Percentiles rank a stretch among this genome's conserved stretches.
These are phyloP conservation scores for Pseudachorutes palmiensis DNA, from an alignment of 1,140 invertebrate species.

Conservation along the genomic window DNA sequence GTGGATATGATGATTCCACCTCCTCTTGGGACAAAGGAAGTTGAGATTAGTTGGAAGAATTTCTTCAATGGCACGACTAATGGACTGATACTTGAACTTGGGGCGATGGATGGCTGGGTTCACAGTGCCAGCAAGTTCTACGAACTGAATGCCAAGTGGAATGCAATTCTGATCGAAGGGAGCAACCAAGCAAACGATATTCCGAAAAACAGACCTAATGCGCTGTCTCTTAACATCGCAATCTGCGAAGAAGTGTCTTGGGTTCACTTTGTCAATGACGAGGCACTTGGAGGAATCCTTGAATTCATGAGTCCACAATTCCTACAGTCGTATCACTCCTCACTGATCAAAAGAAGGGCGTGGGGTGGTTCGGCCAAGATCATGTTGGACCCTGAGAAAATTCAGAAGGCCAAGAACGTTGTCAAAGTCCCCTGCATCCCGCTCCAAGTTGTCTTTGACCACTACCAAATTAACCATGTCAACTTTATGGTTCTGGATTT, in stretches of 20 bases:
- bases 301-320: background rate
- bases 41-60: background rate
- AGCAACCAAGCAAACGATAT: background rate
- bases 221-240: background rate
- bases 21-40: background rate
- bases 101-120: background rate
- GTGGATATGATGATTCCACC: too few relatives aligned
- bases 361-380: too few relatives aligned
- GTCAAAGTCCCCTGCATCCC: background rate
- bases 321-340: background rate
- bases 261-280: background rate
- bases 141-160: background rate
- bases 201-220: conserved; percentile 4
- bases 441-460: background rate
- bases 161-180: conserved; percentile 9
- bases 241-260: background rate
- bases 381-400: background rate
- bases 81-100: conserved; percentile 7
- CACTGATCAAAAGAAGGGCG: too few relatives aligned
- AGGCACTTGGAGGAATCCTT: background rate
- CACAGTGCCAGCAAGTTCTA: background rate
- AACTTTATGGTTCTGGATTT: background rate
- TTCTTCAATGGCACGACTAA: background rate
- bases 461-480: background rate
- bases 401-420: background rate